Evolutionary conservation across 2,888 invertebrate genomes (phyloP).

Genomic region (Actias luna): DNA sequence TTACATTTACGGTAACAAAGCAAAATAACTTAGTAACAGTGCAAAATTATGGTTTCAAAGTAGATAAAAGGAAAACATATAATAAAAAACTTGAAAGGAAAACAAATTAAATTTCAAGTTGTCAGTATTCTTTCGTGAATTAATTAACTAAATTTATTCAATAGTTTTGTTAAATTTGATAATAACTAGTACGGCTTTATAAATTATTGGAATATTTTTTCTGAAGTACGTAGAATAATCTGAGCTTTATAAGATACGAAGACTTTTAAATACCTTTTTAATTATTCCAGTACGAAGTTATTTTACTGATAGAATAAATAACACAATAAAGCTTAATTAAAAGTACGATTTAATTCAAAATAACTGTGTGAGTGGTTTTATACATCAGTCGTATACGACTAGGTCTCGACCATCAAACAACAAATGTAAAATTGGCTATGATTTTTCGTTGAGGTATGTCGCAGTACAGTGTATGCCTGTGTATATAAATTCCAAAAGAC

Average conservation of each 20-base stretch:
- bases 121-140: not conserved
- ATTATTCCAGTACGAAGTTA: not conserved
- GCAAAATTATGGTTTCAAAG: not conserved
- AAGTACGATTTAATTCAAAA: no score
- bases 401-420: no score
- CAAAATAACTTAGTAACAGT: constrained; percentile 30
- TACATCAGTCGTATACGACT: no score
- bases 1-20: constrained; percentile 43
- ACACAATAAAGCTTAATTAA: not conserved
- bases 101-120: not conserved
- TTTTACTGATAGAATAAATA: not conserved
- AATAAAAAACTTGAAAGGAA: not conserved
- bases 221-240: not conserved
- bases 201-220: not conserved
- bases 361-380: no score
- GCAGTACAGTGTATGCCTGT: no score
- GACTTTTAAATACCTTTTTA: not conserved
- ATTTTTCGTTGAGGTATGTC: no score
- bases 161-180: not conserved
- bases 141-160: not conserved
- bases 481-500: no score
- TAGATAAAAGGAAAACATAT: not conserved
- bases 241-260: not conserved
- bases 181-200: not conserved
- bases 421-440: no score